phyloP scores from a whole-genome alignment of 2,113 vertebrate species.

The Clarias macrocephalus region DNA sequence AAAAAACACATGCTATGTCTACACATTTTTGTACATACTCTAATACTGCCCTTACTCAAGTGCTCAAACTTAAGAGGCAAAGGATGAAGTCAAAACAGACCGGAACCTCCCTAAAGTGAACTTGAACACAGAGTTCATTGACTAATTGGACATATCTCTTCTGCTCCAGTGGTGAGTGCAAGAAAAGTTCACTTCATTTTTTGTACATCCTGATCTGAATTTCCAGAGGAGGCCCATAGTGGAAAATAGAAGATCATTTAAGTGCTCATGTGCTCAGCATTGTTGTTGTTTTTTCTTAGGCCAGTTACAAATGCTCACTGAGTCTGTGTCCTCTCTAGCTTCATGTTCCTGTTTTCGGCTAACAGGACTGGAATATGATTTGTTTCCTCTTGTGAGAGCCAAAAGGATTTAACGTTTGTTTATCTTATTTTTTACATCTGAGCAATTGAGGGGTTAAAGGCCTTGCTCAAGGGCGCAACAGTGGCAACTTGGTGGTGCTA shows the following conservation, averaged over 20 bases:
- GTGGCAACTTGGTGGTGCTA: too few relatives aligned
- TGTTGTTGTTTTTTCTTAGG: background rate
- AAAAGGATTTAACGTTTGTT: background rate
- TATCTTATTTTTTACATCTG: too few relatives aligned
- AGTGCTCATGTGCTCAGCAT: background rate
- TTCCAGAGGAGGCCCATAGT: background rate
- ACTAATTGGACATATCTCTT: slow-evolving; percentile 25
- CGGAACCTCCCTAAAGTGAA: slow-evolving; percentile 22
- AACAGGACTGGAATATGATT: background rate
- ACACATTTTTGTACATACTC: background rate
- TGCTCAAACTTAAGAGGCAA: slow-evolving; percentile 17
- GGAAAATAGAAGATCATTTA: too few relatives aligned
- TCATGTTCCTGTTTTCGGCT: background rate
- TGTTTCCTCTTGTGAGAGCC: background rate
- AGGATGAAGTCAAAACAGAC: slow-evolving; percentile 19
- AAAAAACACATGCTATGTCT: background rate
- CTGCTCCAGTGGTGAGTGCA: slow-evolving; percentile 3
- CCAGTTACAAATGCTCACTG: background rate
- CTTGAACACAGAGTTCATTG: background rate
- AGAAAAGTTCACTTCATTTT: slow-evolving; percentile 22
- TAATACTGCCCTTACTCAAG: slow-evolving; percentile 19
- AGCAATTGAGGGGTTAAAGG: too few relatives aligned
- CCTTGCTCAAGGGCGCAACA: too few relatives aligned
- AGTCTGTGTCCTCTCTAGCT: background rate
- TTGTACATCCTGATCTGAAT: background rate